Evolutionary conservation across 2,888 invertebrate genomes (phyloP).

Genomic region (Polyommatus icarus): DNA sequence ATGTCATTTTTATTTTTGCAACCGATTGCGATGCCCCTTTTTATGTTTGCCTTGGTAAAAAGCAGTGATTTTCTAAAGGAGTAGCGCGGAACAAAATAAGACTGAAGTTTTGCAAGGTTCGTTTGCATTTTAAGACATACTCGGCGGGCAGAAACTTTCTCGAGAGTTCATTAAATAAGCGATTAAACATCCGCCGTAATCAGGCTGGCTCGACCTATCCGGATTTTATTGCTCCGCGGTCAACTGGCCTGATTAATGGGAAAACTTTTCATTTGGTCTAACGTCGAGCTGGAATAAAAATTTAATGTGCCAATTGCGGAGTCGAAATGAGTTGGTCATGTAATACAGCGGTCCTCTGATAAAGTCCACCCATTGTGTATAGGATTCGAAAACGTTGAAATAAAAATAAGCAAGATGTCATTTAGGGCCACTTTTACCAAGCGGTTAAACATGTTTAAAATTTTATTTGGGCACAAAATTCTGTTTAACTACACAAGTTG

Average conservation of each 20-base stretch:
- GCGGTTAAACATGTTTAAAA: too few relatives aligned
- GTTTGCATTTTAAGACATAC: neutral
- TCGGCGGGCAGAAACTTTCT: neutral
- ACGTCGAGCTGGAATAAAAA: constrained; percentile 23
- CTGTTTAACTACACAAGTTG: too few relatives aligned
- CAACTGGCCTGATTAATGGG: constrained; percentile 38
- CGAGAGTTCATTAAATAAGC: constrained; percentile 12
- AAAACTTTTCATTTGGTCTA: constrained; percentile 35
- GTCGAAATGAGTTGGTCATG: constrained; percentile 2
- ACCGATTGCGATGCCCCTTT: neutral
- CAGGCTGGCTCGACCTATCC: constrained; percentile 35
- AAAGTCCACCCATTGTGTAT: neutral
- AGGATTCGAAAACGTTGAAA: neutral
- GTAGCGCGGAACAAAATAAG: neutral
- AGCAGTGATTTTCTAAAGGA: neutral
- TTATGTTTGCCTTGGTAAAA: neutral
- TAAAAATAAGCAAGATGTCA: too few relatives aligned
- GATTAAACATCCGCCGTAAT: constrained; percentile 35
- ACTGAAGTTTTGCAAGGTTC: neutral
- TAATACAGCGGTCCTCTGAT: neutral
- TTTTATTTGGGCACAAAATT: too few relatives aligned
- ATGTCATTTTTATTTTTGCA: constrained; percentile 11
- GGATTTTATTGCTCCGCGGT: constrained; percentile 36
- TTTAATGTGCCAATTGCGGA: constrained; percentile 6
- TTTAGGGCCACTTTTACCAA: too few relatives aligned